These are phyloP conservation scores for Spisula solida DNA, from an alignment of 2,888 invertebrate species.

Conservation along the genomic window DNA sequence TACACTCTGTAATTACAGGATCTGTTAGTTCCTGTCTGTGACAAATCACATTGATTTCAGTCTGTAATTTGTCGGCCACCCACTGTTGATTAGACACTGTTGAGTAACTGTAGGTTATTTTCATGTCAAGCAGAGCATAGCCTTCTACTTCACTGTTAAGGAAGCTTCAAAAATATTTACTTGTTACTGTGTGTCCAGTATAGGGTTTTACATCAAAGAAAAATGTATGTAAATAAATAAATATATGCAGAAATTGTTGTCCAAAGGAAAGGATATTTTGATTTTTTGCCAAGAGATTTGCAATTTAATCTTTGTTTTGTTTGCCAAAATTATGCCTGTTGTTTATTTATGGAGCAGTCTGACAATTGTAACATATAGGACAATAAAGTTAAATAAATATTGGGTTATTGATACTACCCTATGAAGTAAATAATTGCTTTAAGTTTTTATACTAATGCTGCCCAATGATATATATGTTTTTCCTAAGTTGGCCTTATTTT, in stretches of 20 bases:
- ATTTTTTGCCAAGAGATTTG: conserved; percentile 29
- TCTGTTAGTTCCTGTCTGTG: not conserved
- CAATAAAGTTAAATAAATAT: not conserved
- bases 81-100: not conserved
- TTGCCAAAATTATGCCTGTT: conserved; percentile 15
- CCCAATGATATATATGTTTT: not conserved
- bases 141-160: too few relatives aligned
- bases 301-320: not conserved
- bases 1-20: not conserved
- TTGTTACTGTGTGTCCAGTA: not conserved
- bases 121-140: too few relatives aligned
- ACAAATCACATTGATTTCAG: conserved; percentile 14
- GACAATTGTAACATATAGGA: not conserved
- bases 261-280: conserved; percentile 33
- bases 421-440: not conserved
- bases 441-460: not conserved
- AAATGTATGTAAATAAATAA: not conserved
- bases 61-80: not conserved
- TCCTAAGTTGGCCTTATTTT: not conserved
- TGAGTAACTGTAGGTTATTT: not conserved
- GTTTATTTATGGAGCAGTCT: not conserved
- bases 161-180: too few relatives aligned
- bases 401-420: not conserved
- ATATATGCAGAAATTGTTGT: conserved; percentile 9
- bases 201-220: not conserved